phyloP scores from a whole-genome alignment of 1,140 invertebrate species.

The Drosophila kohkoa region DNA sequence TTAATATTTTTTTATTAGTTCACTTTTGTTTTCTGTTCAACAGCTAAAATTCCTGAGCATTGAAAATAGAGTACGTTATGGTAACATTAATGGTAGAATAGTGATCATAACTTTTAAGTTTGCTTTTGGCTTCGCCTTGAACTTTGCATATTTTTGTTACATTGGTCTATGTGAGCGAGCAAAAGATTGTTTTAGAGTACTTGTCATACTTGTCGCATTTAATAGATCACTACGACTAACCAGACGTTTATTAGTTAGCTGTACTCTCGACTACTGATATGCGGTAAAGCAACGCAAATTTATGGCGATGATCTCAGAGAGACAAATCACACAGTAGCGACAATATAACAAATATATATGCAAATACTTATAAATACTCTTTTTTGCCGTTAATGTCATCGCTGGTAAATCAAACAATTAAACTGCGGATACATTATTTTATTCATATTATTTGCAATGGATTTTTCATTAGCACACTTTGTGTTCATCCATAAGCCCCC shows the following conservation, averaged over 20 bases:
- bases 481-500: conserved; percentile 3
- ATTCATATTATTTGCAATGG: conserved; percentile 58
- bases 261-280: not conserved
- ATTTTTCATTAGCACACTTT: conserved; percentile 28
- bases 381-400: conserved; percentile 38
- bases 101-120: no score
- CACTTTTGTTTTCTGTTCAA: conserved; percentile 64
- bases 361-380: conserved; percentile 35
- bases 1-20: conserved; percentile 6
- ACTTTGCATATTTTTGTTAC: conserved; percentile 4
- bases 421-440: conserved; percentile 49
- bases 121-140: conserved; percentile 42
- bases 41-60: not conserved
- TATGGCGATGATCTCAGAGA: conserved; percentile 71
- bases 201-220: conserved; percentile 21
- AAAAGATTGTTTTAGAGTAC: not conserved
- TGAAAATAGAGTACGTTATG: no score
- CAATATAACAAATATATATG: conserved; percentile 28
- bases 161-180: not conserved
- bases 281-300: conserved; percentile 17
- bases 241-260: not conserved
- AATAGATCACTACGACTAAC: conserved; percentile 9
- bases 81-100: no score
- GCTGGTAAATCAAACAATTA: conserved; percentile 51
- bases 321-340: conserved; percentile 56